phyloP scores from a whole-genome alignment of 2,888 invertebrate genomes.

The Acronicta leporina region DNA sequence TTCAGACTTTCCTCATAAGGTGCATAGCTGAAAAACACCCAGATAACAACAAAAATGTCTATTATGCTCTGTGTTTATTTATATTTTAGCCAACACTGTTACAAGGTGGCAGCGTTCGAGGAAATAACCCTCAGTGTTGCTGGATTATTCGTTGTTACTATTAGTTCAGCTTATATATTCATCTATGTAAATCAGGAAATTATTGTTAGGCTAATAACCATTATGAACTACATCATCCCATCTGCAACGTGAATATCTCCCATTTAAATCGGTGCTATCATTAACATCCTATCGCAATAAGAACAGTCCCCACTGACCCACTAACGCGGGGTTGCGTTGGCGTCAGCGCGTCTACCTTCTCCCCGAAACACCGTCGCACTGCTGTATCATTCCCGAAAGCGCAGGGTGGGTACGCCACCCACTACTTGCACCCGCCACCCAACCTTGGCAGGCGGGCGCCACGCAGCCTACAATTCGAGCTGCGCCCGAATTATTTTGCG shows the following conservation, averaged over 20 bases:
- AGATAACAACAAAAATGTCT: too few species aligned
- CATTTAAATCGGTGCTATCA: constrained; percentile 36
- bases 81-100: too few species aligned
- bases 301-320: constrained; percentile 52
- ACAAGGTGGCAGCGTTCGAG: too few species aligned
- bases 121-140: too few species aligned
- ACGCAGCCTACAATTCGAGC: constrained; percentile 55
- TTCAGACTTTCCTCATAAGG: too few species aligned
- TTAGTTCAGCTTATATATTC: constrained; percentile 3
- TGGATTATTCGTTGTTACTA: too few species aligned
- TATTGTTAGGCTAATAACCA: constrained; percentile 9
- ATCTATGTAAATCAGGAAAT: constrained; percentile 7
- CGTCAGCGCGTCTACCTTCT: constrained; percentile 64
- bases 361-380: constrained; percentile 70
- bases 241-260: constrained; percentile 7
- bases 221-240: constrained; percentile 4
- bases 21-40: too few species aligned
- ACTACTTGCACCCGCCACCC: constrained; percentile 34
- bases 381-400: constrained; percentile 70
- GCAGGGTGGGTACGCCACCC: constrained; percentile 43
- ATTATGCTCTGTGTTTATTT: too few species aligned
- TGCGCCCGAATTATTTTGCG: constrained; percentile 44
- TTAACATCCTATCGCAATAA: constrained; percentile 23
- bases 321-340: constrained; percentile 41
- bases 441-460: constrained; percentile 59